These are phyloP conservation scores for Lochmaea capreae DNA, from an alignment of 2,888 invertebrate genomes.

Conservation along the genomic window DNA sequence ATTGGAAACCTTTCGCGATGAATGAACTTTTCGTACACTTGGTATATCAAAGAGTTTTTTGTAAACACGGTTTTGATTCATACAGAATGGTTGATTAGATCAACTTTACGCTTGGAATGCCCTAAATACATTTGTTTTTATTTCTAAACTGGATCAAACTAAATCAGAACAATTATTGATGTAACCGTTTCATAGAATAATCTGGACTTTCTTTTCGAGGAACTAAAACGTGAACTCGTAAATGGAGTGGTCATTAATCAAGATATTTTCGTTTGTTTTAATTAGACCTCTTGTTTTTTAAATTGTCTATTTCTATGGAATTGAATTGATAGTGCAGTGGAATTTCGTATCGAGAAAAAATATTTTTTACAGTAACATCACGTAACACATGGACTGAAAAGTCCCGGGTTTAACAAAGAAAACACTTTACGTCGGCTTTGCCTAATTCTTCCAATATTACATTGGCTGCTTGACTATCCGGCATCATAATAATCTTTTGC, in stretches of 20 bases:
- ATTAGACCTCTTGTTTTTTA: not conserved
- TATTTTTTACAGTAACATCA: not conserved
- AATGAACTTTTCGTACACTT: no score
- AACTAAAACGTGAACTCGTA: conserved; percentile 1
- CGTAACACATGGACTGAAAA: no score
- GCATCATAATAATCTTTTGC: no score
- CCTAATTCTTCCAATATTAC: no score
- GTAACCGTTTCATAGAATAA: conserved; percentile 7
- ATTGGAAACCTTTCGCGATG: no score
- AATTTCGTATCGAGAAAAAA: not conserved
- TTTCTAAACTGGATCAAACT: not conserved
- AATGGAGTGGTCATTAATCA: conserved; percentile 2
- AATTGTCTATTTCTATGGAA: not conserved
- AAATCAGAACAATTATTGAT: conserved; percentile 18
- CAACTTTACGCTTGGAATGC: not conserved
- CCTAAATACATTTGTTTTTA: conserved; percentile 18
- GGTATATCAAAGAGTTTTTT: no score
- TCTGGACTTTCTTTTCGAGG: conserved; percentile 21
- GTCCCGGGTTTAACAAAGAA: no score
- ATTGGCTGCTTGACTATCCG: no score
- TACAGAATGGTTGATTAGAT: no score
- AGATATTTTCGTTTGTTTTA: not conserved
- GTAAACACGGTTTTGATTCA: no score
- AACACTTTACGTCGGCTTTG: no score
- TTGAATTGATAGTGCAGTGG: not conserved